These are phyloP conservation scores for Sarcophilus harrisii DNA, from an alignment of 2,797 vertebrate genomes.

Conservation along the genomic window DNA sequence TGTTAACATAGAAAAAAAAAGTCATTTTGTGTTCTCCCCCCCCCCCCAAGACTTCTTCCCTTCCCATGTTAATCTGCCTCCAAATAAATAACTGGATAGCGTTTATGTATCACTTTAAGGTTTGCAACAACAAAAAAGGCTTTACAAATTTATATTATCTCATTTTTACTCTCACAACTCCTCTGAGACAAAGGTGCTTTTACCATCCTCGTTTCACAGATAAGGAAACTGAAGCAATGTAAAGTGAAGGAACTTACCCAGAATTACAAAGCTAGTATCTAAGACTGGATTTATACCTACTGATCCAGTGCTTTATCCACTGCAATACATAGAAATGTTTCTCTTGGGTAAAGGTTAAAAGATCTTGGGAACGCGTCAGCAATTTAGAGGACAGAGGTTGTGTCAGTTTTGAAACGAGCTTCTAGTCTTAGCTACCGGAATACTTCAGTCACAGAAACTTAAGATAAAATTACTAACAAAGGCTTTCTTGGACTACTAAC, in stretches of 20 bases:
- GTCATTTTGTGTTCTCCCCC: neutral
- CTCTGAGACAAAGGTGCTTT: neutral
- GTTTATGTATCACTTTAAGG: neutral
- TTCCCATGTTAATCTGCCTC: neutral
- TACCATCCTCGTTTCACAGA: neutral
- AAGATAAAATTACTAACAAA: neutral
- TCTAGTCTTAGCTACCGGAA: neutral
- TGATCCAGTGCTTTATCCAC: too few species aligned
- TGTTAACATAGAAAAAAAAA: neutral
- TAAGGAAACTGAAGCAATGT: neutral
- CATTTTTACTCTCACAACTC: neutral
- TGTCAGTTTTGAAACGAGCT: neutral
- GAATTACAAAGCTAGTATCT: neutral
- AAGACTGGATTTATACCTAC: neutral
- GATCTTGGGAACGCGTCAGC: neutral
- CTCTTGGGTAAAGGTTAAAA: too few species aligned
- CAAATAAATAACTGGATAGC: neutral
- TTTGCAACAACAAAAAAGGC: neutral
- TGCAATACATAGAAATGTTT: too few species aligned
- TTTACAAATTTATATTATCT: neutral
- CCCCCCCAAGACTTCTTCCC: neutral
- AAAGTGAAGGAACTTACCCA: neutral
- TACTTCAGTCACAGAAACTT: neutral
- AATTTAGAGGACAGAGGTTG: neutral
- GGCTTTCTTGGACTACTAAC: neutral